Evolutionary conservation across 1,140 invertebrate species (phyloP).

Genomic region (Cydia fagiglandana): DNA sequence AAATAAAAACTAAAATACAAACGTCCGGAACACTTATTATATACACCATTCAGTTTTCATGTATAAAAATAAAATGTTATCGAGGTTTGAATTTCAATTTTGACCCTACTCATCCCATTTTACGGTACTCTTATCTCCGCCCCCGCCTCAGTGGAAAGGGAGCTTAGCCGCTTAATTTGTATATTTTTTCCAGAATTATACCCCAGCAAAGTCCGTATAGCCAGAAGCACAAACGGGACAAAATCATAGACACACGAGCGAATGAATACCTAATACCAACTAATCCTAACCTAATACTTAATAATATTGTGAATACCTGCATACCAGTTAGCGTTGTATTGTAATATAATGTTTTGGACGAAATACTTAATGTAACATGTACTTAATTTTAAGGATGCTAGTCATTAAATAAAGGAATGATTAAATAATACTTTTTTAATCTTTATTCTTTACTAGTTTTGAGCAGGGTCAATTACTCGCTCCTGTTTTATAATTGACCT

Average conservation of each 20-base stretch:
- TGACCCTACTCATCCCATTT: too few species aligned
- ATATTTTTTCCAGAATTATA: slow-evolving; percentile 50
- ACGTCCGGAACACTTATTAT: too few species aligned
- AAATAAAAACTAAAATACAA: too few species aligned
- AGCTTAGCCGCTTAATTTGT: too few species aligned
- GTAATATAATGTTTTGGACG: slow-evolving; percentile 58
- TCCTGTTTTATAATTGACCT: too few species aligned
- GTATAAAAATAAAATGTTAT: too few species aligned
- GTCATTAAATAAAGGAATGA: slow-evolving; percentile 26
- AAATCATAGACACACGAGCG: slow-evolving; percentile 39
- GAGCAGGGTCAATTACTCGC: too few species aligned
- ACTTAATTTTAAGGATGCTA: slow-evolving; percentile 1
- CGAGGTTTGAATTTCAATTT: too few species aligned
- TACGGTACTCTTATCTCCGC: too few species aligned
- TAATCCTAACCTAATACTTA: not conserved
- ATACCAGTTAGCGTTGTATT: slow-evolving; percentile 32
- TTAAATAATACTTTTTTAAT: not conserved
- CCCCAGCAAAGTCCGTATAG: slow-evolving; percentile 47
- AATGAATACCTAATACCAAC: slow-evolving; percentile 43
- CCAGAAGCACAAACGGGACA: slow-evolving; percentile 41
- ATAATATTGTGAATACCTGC: slow-evolving; percentile 18
- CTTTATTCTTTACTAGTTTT: not conserved
- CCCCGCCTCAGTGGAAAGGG: too few species aligned
- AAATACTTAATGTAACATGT: slow-evolving; percentile 36
- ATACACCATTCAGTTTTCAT: too few species aligned